Percentiles rank a stretch among this genome's conserved stretches.
Conservation (phyloP, 2,888 invertebrate species). For the Lissonota sp. region DNA sequence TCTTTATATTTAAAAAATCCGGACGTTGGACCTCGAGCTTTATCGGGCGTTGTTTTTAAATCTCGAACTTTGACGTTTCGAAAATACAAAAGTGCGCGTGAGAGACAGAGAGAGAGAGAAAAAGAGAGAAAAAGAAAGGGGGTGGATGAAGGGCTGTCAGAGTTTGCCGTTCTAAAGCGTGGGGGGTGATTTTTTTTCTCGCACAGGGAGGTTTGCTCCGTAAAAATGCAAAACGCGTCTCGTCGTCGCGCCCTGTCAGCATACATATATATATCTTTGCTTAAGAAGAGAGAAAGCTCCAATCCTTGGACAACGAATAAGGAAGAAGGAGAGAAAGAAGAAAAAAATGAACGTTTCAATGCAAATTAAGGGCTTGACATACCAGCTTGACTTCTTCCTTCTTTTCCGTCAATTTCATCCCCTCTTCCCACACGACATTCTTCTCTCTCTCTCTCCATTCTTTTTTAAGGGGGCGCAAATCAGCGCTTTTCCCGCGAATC, state of each 20-base stretch:
- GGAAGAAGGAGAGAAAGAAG: background rate
- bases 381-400: slow-evolving; percentile 50
- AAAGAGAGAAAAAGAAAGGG: background rate
- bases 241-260: slow-evolving; percentile 77
- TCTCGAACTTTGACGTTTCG: slow-evolving; percentile 51
- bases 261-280: slow-evolving; percentile 71
- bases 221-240: slow-evolving; percentile 80
- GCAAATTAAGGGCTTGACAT: slow-evolving; percentile 81
- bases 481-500: slow-evolving; percentile 28
- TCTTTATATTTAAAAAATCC: too few relatives aligned
- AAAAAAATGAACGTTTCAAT: slow-evolving; percentile 80
- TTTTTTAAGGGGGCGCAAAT: slow-evolving; percentile 47
- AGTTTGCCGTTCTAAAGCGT: slow-evolving; percentile 25
- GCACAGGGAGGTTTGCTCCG: slow-evolving; percentile 60
- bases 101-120: background rate
- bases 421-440: slow-evolving; percentile 6
- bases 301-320: background rate
- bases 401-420: slow-evolving; percentile 43
- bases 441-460: slow-evolving; percentile 26
- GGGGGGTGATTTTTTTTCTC: slow-evolving; percentile 43
- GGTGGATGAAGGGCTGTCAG: slow-evolving; percentile 35
- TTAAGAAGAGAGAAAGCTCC: slow-evolving; percentile 67
- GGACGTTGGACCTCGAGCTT: slow-evolving; percentile 17
- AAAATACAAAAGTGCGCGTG: slow-evolving; percentile 10
- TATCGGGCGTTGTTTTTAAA: slow-evolving; percentile 51